Base-by-base conservation (phyloP, 2,888 invertebrate species). In the Doris montereyensis region DNA sequence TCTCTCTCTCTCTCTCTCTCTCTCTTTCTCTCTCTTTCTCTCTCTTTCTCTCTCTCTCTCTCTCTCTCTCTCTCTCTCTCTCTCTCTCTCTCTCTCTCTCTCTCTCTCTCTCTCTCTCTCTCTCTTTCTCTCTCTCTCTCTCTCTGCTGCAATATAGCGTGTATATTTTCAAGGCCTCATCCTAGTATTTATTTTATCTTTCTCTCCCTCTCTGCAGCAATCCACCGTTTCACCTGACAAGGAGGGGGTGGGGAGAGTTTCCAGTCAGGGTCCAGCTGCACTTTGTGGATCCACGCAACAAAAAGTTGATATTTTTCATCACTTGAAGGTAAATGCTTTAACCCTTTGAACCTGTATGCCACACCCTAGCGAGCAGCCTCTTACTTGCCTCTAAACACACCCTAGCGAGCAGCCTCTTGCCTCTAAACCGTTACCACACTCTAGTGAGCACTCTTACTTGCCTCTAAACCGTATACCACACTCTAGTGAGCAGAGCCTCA, bases 191-290 rank as follows among this genome's bases (percentile, higher is more conserved):
- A 5, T 3, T 21, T 52, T 30, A 13, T 52, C 26, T 81, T 76
- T 76, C 24, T 65, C 75, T 77, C 72, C 82, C 81, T 77, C 82
- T 76, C 91, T 92, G 34, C 91, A 95, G 95, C 79, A 93, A 94
- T 52, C 93, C 95, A 0, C 97, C 97, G 0, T 97, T 95, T 93
- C 96, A 96, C 91, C 90, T 97, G 78, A 94, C 95, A 0, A 93
- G 96, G 57, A 94, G 96, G 80, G 97, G 97, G 24, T 97, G 97
- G 97, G 97, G 97, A 13, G 97, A 97, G 92, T 97, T 97, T 92
- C 96, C 96, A 0, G 93, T 97, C 3, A 92, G 95, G 74, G 93
- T 97, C 1, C 95, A 96, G 90, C 92, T 97, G 0, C 95, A 95
- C 91, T 97, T 97, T 89, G 92, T 93, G 3, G 94, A 95, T 78